These are phyloP conservation scores for Ophraella communa DNA, from an alignment of 2,888 invertebrate species.

Conservation along the genomic window DNA sequence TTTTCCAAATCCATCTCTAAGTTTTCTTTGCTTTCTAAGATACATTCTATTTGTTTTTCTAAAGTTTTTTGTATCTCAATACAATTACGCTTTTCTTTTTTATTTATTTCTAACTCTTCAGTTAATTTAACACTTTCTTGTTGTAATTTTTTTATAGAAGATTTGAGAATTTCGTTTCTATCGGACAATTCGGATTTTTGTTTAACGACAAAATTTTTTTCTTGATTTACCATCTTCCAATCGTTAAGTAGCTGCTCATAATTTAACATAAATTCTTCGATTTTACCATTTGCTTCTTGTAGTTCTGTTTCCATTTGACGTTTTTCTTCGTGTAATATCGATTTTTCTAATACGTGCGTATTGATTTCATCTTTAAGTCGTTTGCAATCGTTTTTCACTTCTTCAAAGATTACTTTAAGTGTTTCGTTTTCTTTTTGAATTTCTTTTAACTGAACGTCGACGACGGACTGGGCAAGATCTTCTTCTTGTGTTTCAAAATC, in stretches of 20 bases:
- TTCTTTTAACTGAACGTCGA: conserved; percentile 58
- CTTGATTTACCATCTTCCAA: not conserved
- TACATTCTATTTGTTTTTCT: not conserved
- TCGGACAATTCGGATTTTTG: not conserved
- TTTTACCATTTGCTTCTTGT: conserved; percentile 2
- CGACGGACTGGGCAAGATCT: conserved; percentile 56
- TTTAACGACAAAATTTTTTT: not conserved
- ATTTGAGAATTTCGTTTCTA: not conserved
- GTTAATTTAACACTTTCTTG: not conserved
- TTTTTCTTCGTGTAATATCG: conserved; percentile 15
- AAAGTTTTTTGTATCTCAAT: not conserved
- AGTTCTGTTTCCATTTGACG: not conserved
- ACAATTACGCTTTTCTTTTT: not conserved
- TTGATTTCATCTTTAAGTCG: conserved; percentile 8
- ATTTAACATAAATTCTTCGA: conserved; percentile 18
- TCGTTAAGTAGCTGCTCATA: not conserved
- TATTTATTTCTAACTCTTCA: not conserved
- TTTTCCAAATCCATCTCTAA: not conserved
- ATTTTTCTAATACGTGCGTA: conserved; percentile 2
- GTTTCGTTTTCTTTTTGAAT: conserved; percentile 49
- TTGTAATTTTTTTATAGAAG: not conserved
- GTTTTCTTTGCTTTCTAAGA: not conserved
- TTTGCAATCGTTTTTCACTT: not conserved
- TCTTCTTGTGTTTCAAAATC: conserved; percentile 44
- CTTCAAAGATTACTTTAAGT: conserved; percentile 37